Base-by-base conservation (phyloP, 2,888 invertebrate species). In the Ichneumoninae sp. region DNA sequence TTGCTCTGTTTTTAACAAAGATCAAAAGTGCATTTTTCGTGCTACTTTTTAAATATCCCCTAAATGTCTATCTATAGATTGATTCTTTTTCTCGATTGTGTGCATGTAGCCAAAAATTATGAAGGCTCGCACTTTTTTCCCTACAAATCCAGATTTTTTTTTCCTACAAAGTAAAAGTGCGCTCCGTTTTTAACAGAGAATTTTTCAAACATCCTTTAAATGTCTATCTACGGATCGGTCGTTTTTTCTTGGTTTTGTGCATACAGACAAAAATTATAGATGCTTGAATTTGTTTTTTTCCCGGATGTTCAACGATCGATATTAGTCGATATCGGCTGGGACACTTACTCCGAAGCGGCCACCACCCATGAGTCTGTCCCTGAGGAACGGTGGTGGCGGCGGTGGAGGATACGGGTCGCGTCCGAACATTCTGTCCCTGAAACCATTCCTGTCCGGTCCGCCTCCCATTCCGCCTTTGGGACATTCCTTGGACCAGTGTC, bases 401-500 rank as follows among this genome's bases (percentile, higher is more conserved):
- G 98, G 98, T 91, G 98, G 98, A 95, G 97, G 98, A 95, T 98
- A 98, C 91, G 97, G 97, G 95, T 97, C 97, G 94, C 97, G 97
- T 94, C 97, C 97, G 95, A 96, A 97, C 95, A 97, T 97, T 93
- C 97, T 96, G 95, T 97, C 97, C 95, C 97, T 96, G 95, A 96
- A 97, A 93, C 96, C 96, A 94, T 95, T 96, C 94, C 97, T 96
- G 94, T 97, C 97, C 87, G 97, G 97, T 93, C 96, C 97, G 94
- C 93, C 93, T 80, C 92, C 92, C 92, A 96, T 94, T 90, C 94
- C 94, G 82, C 97, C 96, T 94, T 96, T 97, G 91, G 98, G 98
- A 95, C 98, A 98, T 95, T 98, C 98, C 96, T 98, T 98, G 91
- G 98, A 98, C 98, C 98, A 98, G 95, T 98, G 98, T 89, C 98